Evolutionary conservation across 2,797 vertebrate genomes (phyloP).

Genomic region (Menidia menidia): DNA sequence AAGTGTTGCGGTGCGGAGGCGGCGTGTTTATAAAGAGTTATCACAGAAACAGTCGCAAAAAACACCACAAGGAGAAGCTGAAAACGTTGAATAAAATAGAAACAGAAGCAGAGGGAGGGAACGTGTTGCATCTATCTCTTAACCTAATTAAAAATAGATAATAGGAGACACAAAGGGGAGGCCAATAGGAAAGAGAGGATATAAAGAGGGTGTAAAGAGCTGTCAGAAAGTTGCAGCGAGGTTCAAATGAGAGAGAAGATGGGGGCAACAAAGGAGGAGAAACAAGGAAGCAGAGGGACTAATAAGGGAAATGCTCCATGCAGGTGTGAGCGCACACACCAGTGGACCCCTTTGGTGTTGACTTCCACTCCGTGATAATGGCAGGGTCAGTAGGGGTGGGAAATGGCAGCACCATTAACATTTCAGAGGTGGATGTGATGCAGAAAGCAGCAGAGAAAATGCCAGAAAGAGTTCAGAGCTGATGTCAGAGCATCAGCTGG

Average conservation of each 20-base stretch:
- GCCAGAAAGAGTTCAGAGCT: conserved; percentile 28
- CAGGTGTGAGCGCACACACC: background rate
- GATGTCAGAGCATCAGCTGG: conserved; percentile 16
- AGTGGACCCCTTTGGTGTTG: conserved; percentile 20
- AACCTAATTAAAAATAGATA: conserved; percentile 61
- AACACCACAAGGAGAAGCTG: conserved; percentile 9
- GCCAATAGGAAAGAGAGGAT: conserved; percentile 11
- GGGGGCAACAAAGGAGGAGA: conserved; percentile 17
- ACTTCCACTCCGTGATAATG: conserved; percentile 33
- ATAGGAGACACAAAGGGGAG: conserved; percentile 17
- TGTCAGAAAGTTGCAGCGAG: conserved; percentile 12
- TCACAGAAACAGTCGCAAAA: conserved; percentile 36
- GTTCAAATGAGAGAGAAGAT: conserved; percentile 37
- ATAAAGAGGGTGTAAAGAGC: conserved; percentile 27
- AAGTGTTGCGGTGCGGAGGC: conserved; percentile 21
- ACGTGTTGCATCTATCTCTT: conserved; percentile 28
- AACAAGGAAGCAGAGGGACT: conserved; percentile 21
- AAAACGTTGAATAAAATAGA: conserved; percentile 15
- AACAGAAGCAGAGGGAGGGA: conserved; percentile 8
- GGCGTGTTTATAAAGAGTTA: conserved; percentile 22
- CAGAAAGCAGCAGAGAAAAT: conserved; percentile 39
- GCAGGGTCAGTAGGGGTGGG: conserved; percentile 41
- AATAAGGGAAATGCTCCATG: conserved; percentile 39
- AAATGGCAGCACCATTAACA: conserved; percentile 62
- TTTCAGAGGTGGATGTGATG: conserved; percentile 53